phyloP scores from a whole-genome alignment of 2,113 vertebrate species.

The Pangasianodon gigas region DNA sequence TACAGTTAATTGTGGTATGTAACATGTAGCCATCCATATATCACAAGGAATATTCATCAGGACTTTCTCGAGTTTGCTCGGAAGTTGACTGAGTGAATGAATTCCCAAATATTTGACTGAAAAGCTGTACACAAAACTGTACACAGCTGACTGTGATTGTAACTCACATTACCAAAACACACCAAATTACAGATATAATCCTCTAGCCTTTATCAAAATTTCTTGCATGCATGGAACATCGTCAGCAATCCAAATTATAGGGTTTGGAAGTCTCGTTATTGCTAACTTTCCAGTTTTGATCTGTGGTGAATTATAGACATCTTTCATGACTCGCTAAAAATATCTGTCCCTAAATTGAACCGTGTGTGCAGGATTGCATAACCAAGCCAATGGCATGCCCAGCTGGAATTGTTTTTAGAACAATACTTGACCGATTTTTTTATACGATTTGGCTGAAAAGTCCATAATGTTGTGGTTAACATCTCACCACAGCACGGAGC shows the following conservation, averaged over 20 bases:
- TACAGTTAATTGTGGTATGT: neutral
- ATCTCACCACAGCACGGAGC: neutral
- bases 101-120: slow-evolving; percentile 48
- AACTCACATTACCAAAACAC: slow-evolving; percentile 48
- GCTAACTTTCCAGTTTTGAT: slow-evolving; percentile 40
- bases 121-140: neutral
- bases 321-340: slow-evolving; percentile 67
- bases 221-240: slow-evolving; percentile 50
- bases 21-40: neutral
- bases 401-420: slow-evolving; percentile 36
- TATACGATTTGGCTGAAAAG: slow-evolving; percentile 15
- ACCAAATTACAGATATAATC: neutral
- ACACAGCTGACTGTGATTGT: neutral
- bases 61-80: slow-evolving; percentile 21
- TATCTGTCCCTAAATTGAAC: slow-evolving; percentile 70
- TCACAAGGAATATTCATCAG: neutral
- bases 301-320: slow-evolving; percentile 52
- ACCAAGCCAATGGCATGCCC: slow-evolving; percentile 49
- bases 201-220: slow-evolving; percentile 43
- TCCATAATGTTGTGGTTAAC: slow-evolving; percentile 2
- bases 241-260: slow-evolving; percentile 55
- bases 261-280: slow-evolving; percentile 25
- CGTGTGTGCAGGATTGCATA: slow-evolving; percentile 70
- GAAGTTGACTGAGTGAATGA: slow-evolving; percentile 45
- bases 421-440: slow-evolving; percentile 24